phyloP scores from a whole-genome alignment of 2,113 vertebrate genomes.

The Chaetops frenatus region DNA sequence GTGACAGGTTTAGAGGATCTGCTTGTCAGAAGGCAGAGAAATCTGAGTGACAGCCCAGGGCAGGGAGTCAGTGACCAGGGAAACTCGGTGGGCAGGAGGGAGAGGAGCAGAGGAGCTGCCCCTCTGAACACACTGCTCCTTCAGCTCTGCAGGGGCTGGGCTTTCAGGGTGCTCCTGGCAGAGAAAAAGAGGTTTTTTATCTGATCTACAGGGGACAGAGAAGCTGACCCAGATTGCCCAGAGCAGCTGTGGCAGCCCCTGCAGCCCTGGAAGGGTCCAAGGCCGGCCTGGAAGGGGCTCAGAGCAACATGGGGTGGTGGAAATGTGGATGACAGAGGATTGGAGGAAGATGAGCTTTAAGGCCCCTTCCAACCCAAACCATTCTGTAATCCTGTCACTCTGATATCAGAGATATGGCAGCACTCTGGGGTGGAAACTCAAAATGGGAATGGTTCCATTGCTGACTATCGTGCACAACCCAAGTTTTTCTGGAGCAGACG shows the following conservation, averaged over 20 bases:
- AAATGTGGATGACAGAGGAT: fast-evolving
- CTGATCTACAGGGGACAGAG: neutral
- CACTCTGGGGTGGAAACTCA: neutral
- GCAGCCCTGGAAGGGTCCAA: neutral
- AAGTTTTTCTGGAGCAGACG: neutral
- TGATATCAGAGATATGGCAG: neutral
- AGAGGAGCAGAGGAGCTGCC: neutral
- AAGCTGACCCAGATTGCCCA: neutral
- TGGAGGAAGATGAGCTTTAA: neutral
- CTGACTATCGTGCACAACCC: neutral
- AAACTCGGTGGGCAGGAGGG: neutral
- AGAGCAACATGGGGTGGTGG: fast-evolving
- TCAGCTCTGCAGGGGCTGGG: fast-evolving
- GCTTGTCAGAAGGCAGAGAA: slow-evolving; percentile 6
- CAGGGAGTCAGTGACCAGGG: neutral
- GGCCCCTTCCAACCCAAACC: neutral
- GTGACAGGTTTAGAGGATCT: slow-evolving; percentile 9
- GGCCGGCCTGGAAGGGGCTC: fast-evolving
- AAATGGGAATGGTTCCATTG: neutral
- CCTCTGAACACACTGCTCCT: neutral
- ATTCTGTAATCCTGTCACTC: fast-evolving
- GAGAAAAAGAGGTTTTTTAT: neutral
- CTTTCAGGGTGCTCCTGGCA: neutral
- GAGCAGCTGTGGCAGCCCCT: neutral
- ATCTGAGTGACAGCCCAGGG: neutral